Evolutionary conservation across 2,113 vertebrate genomes (phyloP), one percentile per base, ranked within the genome.

Genomic region (Pavo muticus): DNA sequence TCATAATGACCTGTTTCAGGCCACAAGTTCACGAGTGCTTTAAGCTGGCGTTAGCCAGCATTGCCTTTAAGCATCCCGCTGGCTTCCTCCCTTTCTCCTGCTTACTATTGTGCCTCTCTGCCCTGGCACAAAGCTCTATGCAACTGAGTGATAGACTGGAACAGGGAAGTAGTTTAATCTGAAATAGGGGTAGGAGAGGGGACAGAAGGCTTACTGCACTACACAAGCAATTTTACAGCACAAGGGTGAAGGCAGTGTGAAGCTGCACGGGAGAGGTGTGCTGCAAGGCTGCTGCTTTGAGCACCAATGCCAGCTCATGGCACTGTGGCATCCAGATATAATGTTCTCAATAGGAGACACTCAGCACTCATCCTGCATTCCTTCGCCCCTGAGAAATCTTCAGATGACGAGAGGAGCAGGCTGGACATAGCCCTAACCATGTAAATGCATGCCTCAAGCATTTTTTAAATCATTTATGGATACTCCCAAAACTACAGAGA

Each of bases 31-130:
- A 61, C 18, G 71, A 81, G 47, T 64, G 10, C 32, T 92, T 90
- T 78, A 84, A 92, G 20, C 6, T 78, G 57, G 18, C 57, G 81
- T 77, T 96, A 88, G 60, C 61, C 45, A 83, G 35, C 42, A 67
- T 7, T 77, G 42, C 47, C 57, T 32, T n/a, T 21, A 74, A 84
- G 21, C 3, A 0, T 18, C 67, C 50, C 87, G 9, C 18, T 3
- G 1, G 24, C 48, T 87, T 82, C 44, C 21, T 82, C 39, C 39
- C 17, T 15, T 69, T 87, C 52, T 75, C 15, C 63, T 24, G 17
- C 39, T 30, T 39, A 14, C 40, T 52, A 17, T 8, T 64, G 37
- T 14, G 30, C 18, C 75, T 67, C 24, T 87, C 14, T 15, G 44
- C 13, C 25, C 30, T 5, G 9, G 30, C 35, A 76, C 25, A 82